Base-by-base conservation (phyloP, 2,888 invertebrate species). In the Caradrina kadenii region DNA sequence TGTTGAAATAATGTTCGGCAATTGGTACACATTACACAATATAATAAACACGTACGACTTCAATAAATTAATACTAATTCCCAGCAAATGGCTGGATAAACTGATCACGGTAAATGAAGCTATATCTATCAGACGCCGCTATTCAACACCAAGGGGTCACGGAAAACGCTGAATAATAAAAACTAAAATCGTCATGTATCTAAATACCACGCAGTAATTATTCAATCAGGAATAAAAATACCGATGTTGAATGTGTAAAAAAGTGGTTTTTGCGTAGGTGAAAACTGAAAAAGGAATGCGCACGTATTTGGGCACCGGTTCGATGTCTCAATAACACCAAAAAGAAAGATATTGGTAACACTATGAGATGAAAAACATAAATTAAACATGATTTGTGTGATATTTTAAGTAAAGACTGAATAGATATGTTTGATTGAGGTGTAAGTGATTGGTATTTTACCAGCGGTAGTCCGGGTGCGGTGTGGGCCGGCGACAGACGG, bases 241-340 rank as follows among this genome's bases (percentile, higher is more conserved):
- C 56, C 52, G 11, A 65, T 61, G 74, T 69, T 68, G 58, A 60
- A 71, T 63, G 17, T 68, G 61, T 53, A 64, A 85, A 84, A 83
- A 88, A 86, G 83, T 85, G 75, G 86, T 87, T 86, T 82, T 85
- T 86, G 89, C 90, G 93, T 93, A 88, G 92, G 91, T 86, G 81
- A 88, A 82, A 77, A 87, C 87, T 85, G 86, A 86, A 91, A 89
- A 90, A 87, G 88, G 90, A 88, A 89, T 88, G 84, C 85, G 86
- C 85, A 89, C 87, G 81, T 88, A 89, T 86, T 81, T 80, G 81
- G 74, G 76, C 76, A 85, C 81, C 81, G 77, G 83, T 84, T 73
- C 76, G 76, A 76, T 71, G 77, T 73, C 71, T 76, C 69, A 75
- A 76, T 76, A 79, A 76, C 62, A 74, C 72, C 75, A 73, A 66